A percentile compares a stretch with the other conserved stretches of the same genome.
These are phyloP conservation scores for Melanogrammus aeglefinus DNA, from an alignment of 2,797 vertebrate species.

Conservation along the genomic window DNA sequence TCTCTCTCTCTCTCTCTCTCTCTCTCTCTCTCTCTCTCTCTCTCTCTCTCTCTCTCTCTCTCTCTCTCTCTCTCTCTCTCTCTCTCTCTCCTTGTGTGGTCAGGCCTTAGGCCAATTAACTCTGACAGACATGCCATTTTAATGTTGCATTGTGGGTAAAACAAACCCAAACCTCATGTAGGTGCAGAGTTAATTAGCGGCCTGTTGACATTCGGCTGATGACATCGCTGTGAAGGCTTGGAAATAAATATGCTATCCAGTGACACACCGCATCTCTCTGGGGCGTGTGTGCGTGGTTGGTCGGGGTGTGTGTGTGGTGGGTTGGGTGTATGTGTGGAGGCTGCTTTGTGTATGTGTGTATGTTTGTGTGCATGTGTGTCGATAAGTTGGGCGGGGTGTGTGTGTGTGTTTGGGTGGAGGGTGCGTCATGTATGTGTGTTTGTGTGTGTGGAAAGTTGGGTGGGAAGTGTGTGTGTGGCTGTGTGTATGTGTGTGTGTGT, in stretches of 20 bases:
- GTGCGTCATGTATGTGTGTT: conserved; percentile 5
- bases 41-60: background rate
- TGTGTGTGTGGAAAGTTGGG: conserved; percentile 26
- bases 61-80: background rate
- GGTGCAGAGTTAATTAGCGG: conserved; percentile 44
- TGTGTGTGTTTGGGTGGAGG: background rate
- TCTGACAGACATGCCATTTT: conserved; percentile 35
- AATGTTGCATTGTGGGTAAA: conserved; percentile 56
- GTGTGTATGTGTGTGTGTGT: conserved; percentile 9
- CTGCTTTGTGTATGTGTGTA: conserved; percentile 21
- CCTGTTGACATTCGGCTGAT: conserved; percentile 39
- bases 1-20: too few relatives aligned
- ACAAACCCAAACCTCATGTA: conserved; percentile 13
- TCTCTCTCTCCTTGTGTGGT: conserved; percentile 13
- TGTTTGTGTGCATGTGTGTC: conserved; percentile 19
- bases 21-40: too few relatives aligned
- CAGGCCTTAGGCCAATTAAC: conserved; percentile 42
- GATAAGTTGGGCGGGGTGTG: conserved; percentile 8
- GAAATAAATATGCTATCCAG: too few relatives aligned
- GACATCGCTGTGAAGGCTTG: too few relatives aligned
- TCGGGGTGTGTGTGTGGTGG: background rate
- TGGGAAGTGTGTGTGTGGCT: conserved; percentile 8
- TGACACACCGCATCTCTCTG: too few relatives aligned
- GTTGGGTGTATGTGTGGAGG: background rate
- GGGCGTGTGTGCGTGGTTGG: background rate